Percentiles rank a stretch among this genome's conserved stretches.
Conservation (phyloP, 2,888 invertebrate genomes). For the Eurytoma adleriae region DNA sequence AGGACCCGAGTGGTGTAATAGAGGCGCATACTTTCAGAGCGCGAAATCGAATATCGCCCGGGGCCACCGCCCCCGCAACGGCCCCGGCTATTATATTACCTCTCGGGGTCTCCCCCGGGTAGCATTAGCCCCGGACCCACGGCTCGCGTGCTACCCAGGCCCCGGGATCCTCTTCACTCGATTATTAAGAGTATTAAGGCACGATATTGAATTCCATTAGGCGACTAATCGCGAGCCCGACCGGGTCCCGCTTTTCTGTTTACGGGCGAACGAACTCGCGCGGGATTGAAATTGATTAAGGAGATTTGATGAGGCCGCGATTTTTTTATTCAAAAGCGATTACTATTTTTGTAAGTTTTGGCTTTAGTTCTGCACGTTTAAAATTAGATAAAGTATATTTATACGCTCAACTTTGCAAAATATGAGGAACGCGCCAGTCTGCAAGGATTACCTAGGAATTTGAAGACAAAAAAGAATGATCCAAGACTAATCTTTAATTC, state of each 20-base stretch:
- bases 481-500: too few relatives aligned
- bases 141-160: slow-evolving; percentile 3
- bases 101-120: slow-evolving; percentile 16
- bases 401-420: too few relatives aligned
- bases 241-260: neutral
- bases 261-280: slow-evolving; percentile 39
- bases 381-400: too few relatives aligned
- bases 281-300: slow-evolving; percentile 23
- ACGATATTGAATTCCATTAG: slow-evolving; percentile 57
- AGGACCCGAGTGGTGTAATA: slow-evolving; percentile 36
- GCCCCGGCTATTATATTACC: slow-evolving; percentile 53
- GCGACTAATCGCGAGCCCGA: neutral
- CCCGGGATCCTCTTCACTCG: slow-evolving; percentile 15
- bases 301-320: neutral
- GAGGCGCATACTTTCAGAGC: slow-evolving; percentile 55
- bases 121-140: slow-evolving; percentile 24
- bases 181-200: slow-evolving; percentile 57
- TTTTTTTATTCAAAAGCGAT: neutral
- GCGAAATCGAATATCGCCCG: slow-evolving; percentile 57
- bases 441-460: too few relatives aligned
- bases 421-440: too few relatives aligned
- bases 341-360: too few relatives aligned
- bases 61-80: slow-evolving; percentile 54
- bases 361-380: too few relatives aligned
- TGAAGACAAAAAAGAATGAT: too few relatives aligned